Base-by-base conservation (phyloP, 2,888 invertebrate species). In the Hecatera dysodea region DNA sequence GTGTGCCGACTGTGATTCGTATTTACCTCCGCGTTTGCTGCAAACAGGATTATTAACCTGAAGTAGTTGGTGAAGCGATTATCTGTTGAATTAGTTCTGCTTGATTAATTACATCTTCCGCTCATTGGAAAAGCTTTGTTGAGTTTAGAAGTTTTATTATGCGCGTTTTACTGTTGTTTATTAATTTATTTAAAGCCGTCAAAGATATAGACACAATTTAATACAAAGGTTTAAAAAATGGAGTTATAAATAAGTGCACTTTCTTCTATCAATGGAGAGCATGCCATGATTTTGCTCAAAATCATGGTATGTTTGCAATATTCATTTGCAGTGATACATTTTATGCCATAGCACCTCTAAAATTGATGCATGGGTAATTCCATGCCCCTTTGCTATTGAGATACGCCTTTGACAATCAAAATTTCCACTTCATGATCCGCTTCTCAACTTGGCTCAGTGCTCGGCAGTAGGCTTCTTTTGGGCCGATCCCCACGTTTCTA, bases 21-120 rank as follows among this genome's bases (percentile, higher is more conserved):
- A 52, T 63, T 65, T 36, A 62, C 56, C 42, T 44, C 39, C 15
- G 22, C 46, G 22, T 70, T 39, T 42, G 17, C 19, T 17, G 50
- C 15, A 69, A 75, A 75, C 44, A 60, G 11, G 68, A 75, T 75
- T 59, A 69, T 61, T 50, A 24, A 62, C 62, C 44, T 29, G 36
- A 62, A 50, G 33, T 62, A 48, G 42, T 48, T 29, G 22, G 65
- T 36, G 42, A 39, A 63, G 22, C 24, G 48, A 64, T 69, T 56
- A 62, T 44, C 42, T 59, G 61, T 57, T 44, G 61, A 44, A 75
- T 46, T 61, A 46, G 52, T 39, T 19, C 19, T 12, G 61, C 44
- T 59, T 33, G 57, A 67, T 67, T 57, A 1, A 56, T 33, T 53
- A 9, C 1, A 52, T 19, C 29, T 42, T 6, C 15, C 24, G 9